phyloP scores from a whole-genome alignment of 2,888 invertebrate genomes.

The Tetrapedia diversipes region DNA sequence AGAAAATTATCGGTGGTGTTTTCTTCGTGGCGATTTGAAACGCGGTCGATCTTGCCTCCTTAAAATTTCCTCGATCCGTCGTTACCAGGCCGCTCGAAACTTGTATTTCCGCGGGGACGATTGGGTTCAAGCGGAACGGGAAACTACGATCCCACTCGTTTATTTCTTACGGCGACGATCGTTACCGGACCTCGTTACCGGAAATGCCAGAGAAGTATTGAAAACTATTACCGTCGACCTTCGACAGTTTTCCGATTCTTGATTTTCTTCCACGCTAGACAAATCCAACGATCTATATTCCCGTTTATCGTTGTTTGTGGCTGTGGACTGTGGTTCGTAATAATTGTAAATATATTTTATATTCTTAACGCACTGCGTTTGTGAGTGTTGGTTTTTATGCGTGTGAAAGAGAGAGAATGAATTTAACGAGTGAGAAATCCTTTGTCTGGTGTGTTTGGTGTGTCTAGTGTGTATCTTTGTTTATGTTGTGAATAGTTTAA shows the following conservation, averaged over 20 bases:
- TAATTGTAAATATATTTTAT: no score
- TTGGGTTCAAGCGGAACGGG: conserved; percentile 41
- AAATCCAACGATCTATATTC: no score
- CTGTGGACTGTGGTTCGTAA: no score
- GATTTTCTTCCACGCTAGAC: no score
- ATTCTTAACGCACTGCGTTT: no score
- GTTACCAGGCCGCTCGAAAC: conserved; percentile 58
- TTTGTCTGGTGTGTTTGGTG: no score
- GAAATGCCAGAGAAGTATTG: conserved; percentile 23
- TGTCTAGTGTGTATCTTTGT: no score
- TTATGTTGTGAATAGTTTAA: no score
- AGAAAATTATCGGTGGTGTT: no score
- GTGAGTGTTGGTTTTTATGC: no score
- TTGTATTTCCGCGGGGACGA: conserved; percentile 56
- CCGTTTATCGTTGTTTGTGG: no score
- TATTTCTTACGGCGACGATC: conserved; percentile 40
- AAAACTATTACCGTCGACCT: conserved; percentile 34
- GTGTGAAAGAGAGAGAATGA: background rate
- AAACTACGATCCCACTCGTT: conserved; percentile 37
- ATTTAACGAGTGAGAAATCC: background rate
- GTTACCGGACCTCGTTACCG: conserved; percentile 50
- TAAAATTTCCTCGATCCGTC: conserved; percentile 37
- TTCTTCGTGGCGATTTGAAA: conserved; percentile 6
- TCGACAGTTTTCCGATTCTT: background rate
- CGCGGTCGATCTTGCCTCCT: conserved; percentile 22